Evolutionary conservation across 1,140 invertebrate genomes (phyloP).

Genomic region (Sminthurinus signatus): DNA sequence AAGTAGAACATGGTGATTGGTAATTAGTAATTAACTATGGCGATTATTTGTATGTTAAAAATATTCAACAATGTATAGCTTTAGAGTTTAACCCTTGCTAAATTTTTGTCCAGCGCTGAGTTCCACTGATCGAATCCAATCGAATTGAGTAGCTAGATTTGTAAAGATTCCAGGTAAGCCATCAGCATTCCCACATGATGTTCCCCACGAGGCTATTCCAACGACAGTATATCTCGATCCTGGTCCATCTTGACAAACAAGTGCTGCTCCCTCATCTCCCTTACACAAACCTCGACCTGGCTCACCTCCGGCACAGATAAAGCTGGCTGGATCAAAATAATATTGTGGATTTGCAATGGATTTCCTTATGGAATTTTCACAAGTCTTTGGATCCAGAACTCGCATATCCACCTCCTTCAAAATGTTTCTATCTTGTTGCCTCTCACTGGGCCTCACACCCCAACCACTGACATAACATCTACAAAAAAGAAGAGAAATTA

Average conservation of each 20-base stretch:
- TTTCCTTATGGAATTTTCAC: slow-evolving; percentile 55
- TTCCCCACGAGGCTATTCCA: slow-evolving; percentile 69
- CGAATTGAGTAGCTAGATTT: slow-evolving; percentile 54
- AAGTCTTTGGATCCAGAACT: slow-evolving; percentile 53
- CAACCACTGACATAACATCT: slow-evolving; percentile 64
- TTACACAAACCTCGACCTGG: slow-evolving; percentile 67
- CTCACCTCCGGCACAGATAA: slow-evolving; percentile 70
- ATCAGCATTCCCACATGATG: slow-evolving; percentile 57
- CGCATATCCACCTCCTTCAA: slow-evolving; percentile 65
- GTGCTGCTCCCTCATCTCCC: slow-evolving; percentile 68
- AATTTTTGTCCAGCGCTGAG: slow-evolving; percentile 12
- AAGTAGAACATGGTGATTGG: too few relatives aligned
- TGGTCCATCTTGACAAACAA: slow-evolving; percentile 57
- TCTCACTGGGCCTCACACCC: slow-evolving; percentile 53
- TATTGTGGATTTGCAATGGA: slow-evolving; percentile 60
- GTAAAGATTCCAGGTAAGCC: slow-evolving; percentile 62
- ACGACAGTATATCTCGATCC: slow-evolving; percentile 54
- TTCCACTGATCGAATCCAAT: slow-evolving; percentile 53
- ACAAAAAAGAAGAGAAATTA: too few relatives aligned
- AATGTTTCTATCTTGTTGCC: slow-evolving; percentile 54
- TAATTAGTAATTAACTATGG: too few relatives aligned
- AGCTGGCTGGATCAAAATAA: slow-evolving; percentile 56
- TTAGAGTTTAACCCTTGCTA: background rate
- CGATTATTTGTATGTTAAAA: too few relatives aligned
- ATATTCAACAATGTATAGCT: too few relatives aligned